These are phyloP conservation scores for Hylaea fasciaria DNA, from an alignment of 2,888 invertebrate species.

Conservation along the genomic window DNA sequence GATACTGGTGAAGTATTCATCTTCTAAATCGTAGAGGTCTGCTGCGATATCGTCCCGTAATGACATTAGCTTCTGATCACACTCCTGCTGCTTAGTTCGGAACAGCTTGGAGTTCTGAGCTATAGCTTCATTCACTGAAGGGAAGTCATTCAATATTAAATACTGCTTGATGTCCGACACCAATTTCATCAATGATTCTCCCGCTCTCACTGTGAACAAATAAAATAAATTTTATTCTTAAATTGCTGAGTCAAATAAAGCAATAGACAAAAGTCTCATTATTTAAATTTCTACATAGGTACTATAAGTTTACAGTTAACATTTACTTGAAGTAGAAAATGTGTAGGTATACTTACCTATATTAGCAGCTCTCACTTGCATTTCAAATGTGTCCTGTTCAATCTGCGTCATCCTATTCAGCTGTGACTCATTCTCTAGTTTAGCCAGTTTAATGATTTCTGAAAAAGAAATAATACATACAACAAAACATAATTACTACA, in stretches of 20 bases:
- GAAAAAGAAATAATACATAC: slow-evolving; percentile 53
- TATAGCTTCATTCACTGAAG: slow-evolving; percentile 98
- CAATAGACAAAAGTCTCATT: no score
- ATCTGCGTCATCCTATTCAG: slow-evolving; percentile 95
- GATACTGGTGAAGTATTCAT: slow-evolving; percentile 95
- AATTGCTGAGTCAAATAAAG: no score
- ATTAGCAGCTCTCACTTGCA: slow-evolving; percentile 98
- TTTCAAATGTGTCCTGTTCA: slow-evolving; percentile 98
- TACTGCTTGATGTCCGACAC: slow-evolving; percentile 99
- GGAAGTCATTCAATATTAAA: slow-evolving; percentile 98
- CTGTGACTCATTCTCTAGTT: slow-evolving; percentile 96
- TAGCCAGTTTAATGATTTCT: slow-evolving; percentile 95
- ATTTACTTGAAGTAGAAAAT: neutral
- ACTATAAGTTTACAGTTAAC: no score
- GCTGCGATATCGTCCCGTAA: slow-evolving; percentile 97
- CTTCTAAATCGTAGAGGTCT: slow-evolving; percentile 96
- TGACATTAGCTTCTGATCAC: slow-evolving; percentile 96
- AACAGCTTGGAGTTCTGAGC: slow-evolving; percentile 96
- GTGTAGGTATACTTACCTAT: slow-evolving; percentile 83
- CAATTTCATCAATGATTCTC: slow-evolving; percentile 98
- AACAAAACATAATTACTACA: neutral
- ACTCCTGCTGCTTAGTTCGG: slow-evolving; percentile 95
- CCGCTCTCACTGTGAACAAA: slow-evolving; percentile 91
- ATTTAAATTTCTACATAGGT: no score
- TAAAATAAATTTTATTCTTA: neutral